Conservation (phyloP, 2,888 invertebrate genomes). For the Sinotaia quadrata region DNA sequence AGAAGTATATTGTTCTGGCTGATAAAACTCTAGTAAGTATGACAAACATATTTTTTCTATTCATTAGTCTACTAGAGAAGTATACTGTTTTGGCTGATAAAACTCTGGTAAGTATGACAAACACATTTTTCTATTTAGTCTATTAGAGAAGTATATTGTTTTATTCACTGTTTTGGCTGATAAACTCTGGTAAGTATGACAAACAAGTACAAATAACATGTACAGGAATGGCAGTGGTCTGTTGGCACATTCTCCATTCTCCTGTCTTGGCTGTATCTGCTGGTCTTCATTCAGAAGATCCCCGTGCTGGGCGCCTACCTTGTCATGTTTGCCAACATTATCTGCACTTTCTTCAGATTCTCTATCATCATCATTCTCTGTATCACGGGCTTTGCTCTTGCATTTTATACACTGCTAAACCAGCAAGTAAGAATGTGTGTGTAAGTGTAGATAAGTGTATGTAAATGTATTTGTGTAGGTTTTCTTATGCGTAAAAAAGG, state of each 20-base stretch:
- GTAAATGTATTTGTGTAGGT: not conserved
- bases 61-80: too few species aligned
- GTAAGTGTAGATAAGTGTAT: not conserved
- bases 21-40: too few species aligned
- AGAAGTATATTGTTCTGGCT: too few species aligned
- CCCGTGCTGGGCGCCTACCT: conserved; percentile 71
- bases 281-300: conserved; percentile 71
- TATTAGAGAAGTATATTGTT: too few species aligned
- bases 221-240: conserved; percentile 74
- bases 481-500: not conserved
- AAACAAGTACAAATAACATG: too few species aligned
- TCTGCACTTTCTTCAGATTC: conserved; percentile 69
- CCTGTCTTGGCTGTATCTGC: conserved; percentile 72
- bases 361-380: conserved; percentile 70
- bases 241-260: conserved; percentile 74
- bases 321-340: conserved; percentile 71
- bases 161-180: too few species aligned
- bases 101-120: too few species aligned
- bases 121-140: too few species aligned
- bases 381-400: conserved; percentile 69
- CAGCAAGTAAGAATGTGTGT: conserved; percentile 59
- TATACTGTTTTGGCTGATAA: too few species aligned
- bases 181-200: too few species aligned
- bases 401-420: conserved; percentile 66
- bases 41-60: too few species aligned